Conservation (phyloP, 1,140 invertebrate genomes). For the Venturia canescens region DNA sequence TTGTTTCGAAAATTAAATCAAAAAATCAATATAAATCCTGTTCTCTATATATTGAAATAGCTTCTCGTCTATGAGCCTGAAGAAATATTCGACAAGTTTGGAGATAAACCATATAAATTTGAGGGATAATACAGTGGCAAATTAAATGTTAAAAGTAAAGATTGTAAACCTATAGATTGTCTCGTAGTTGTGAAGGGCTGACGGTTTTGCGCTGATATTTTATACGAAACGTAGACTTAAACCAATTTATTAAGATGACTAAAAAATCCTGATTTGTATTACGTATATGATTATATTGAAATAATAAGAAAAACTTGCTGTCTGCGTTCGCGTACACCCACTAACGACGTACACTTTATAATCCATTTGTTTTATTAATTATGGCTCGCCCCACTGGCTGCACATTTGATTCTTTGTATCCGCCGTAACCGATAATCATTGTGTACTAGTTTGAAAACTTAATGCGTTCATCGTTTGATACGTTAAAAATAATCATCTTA, state of each 20-base stretch:
- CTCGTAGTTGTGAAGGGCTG: too few species aligned
- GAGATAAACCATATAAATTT: slow-evolving; percentile 33
- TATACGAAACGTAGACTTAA: slow-evolving; percentile 52
- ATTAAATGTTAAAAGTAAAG: too few species aligned
- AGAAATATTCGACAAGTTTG: not conserved
- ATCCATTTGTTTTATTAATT: too few species aligned
- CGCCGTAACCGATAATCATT: too few species aligned
- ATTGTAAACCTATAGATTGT: too few species aligned
- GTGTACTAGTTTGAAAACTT: too few species aligned
- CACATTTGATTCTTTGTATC: too few species aligned
- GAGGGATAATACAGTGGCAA: slow-evolving; percentile 17
- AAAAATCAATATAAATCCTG: slow-evolving; percentile 8
- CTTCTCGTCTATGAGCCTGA: not conserved
- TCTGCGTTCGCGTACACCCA: not conserved
- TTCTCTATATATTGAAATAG: not conserved
- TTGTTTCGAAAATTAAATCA: not conserved
- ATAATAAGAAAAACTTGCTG: slow-evolving; percentile 12
- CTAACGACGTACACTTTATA: not conserved
- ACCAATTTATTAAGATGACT: slow-evolving; percentile 42
- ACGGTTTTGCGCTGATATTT: slow-evolving; percentile 47
- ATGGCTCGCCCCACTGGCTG: too few species aligned
- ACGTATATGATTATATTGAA: not conserved
- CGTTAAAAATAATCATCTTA: too few species aligned
- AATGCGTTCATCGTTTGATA: too few species aligned
- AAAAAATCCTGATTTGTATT: slow-evolving; percentile 48